Evolutionary conservation across 2,113 vertebrate genomes (phyloP).

Genomic region (Ageneiosus marmoratus): DNA sequence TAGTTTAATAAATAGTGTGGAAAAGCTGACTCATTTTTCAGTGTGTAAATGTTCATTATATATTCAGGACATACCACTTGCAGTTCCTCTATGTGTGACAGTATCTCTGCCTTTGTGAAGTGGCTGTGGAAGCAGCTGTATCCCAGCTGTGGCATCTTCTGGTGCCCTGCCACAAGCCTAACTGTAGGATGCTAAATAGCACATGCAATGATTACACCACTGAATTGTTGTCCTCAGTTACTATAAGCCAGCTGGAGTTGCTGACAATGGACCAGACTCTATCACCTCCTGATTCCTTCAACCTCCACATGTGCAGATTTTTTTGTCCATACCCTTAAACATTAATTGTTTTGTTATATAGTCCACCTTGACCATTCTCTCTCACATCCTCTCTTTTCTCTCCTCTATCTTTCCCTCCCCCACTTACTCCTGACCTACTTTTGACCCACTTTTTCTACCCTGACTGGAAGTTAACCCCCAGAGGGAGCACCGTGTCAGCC

Average conservation of each 20-base stretch:
- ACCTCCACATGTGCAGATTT: constrained; percentile 15
- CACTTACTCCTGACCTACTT: constrained; percentile 77
- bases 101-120: constrained; percentile 2
- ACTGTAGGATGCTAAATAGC: constrained; percentile 34
- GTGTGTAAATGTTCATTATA: background rate
- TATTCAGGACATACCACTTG: background rate
- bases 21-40: background rate
- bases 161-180: constrained; percentile 44
- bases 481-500: constrained; percentile 75
- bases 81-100: background rate
- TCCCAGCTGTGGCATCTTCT: constrained; percentile 53
- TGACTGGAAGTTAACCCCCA: constrained; percentile 76
- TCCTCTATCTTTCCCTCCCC: constrained; percentile 34
- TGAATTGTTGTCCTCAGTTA: constrained; percentile 22
- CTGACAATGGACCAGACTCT: background rate
- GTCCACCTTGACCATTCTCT: constrained; percentile 18
- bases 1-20: background rate
- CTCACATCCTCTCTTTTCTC: constrained; percentile 25
- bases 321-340: background rate
- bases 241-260: background rate
- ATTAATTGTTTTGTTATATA: background rate
- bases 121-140: constrained; percentile 18
- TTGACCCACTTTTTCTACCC: constrained; percentile 81
- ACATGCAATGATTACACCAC: constrained; percentile 28
- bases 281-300: background rate